Conservation (phyloP, 2,797 vertebrate genomes). For the Bradypodion pumilum region DNA sequence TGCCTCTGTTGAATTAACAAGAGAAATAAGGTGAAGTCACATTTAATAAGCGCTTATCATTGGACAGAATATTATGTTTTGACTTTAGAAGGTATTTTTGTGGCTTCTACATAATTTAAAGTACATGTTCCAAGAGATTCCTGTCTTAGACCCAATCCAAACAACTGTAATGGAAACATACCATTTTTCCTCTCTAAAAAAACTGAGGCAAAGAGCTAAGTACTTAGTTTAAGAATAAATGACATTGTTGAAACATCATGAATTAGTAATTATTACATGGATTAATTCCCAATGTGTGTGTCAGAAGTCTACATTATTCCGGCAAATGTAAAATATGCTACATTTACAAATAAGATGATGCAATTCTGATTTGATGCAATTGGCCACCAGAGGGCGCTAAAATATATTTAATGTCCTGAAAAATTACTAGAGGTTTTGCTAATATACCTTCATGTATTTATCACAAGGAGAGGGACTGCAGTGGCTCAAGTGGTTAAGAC, state of each 20-base stretch:
- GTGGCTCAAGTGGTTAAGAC: too few species aligned
- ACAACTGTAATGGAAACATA: not conserved
- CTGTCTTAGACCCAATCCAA: not conserved
- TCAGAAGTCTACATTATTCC: not conserved
- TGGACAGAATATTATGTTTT: not conserved
- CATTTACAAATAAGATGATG: too few species aligned
- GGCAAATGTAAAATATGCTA: not conserved
- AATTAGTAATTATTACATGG: not conserved
- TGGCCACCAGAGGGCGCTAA: slow-evolving; percentile 58
- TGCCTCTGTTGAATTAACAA: too few species aligned
- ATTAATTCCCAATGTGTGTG: not conserved
- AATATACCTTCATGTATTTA: not conserved
- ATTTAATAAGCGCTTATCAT: not conserved
- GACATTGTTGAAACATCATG: not conserved
- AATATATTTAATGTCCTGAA: not conserved
- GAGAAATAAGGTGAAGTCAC: too few species aligned
- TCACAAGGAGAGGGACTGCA: not conserved
- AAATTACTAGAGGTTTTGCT: accelerated
- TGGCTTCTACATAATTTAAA: not conserved
- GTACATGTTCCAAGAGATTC: not conserved
- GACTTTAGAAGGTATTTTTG: not conserved
- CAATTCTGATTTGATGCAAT: not conserved
- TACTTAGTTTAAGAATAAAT: not conserved
- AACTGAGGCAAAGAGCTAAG: not conserved
- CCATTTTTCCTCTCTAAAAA: not conserved